A percentile compares a stretch with the other conserved stretches of the same genome.
Conservation (phyloP, 2,113 vertebrate species). For the Atlantisia rogersi region DNA sequence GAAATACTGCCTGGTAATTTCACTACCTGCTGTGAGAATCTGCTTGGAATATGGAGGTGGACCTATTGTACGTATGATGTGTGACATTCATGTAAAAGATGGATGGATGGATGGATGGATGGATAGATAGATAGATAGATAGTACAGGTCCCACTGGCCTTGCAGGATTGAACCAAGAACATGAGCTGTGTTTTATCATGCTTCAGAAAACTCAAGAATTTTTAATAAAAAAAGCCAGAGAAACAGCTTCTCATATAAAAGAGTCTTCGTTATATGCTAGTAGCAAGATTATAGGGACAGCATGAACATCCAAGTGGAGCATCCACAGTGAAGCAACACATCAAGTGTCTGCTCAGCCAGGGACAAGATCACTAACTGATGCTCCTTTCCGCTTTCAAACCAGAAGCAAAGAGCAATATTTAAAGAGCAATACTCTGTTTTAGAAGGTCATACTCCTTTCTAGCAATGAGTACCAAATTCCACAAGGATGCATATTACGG, state of each 20-base stretch:
- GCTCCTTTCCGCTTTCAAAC: not conserved
- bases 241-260: not conserved
- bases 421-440: not conserved
- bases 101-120: too few relatives aligned
- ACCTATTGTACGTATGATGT: not conserved
- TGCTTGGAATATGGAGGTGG: not conserved
- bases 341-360: not conserved
- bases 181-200: not conserved
- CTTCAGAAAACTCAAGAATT: not conserved
- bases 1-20: not conserved
- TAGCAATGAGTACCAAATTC: not conserved
- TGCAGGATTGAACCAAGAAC: not conserved
- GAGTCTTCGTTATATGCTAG: not conserved
- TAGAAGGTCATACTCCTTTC: not conserved
- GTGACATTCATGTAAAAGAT: not conserved
- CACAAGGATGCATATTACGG: not conserved
- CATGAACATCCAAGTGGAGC: not conserved
- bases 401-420: not conserved
- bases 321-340: not conserved
- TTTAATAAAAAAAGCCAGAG: not conserved
- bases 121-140: too few relatives aligned
- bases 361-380: not conserved
- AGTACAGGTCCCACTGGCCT: not conserved
- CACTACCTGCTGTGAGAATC: not conserved
- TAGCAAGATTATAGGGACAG: not conserved